Evolutionary conservation across 2,113 vertebrate species (phyloP).

Genomic region (Craseonycteris thonglongyai): DNA sequence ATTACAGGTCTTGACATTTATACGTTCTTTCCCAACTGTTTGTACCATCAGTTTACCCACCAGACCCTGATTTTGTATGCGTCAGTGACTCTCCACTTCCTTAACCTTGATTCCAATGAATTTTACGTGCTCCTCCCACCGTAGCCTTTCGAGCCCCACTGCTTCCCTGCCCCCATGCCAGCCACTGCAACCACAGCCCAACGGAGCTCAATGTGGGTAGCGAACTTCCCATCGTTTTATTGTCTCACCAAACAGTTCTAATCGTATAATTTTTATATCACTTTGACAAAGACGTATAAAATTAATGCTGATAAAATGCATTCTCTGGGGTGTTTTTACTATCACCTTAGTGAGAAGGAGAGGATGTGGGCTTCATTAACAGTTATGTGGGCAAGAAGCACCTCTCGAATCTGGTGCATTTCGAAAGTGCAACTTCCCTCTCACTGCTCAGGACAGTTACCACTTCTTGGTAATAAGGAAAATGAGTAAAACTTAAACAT

Average conservation of each 20-base stretch:
- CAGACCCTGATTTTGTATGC: too few relatives aligned
- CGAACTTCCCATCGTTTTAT: background rate
- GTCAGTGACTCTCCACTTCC: background rate
- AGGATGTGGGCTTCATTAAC: constrained; percentile 28
- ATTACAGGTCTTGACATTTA: background rate
- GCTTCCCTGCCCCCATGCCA: background rate
- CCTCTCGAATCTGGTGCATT: background rate
- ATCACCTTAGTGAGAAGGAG: background rate
- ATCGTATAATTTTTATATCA: background rate
- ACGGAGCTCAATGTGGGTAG: background rate
- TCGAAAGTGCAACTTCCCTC: background rate
- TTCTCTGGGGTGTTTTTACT: background rate
- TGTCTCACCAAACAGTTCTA: too few relatives aligned
- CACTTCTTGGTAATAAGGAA: background rate
- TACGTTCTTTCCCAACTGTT: background rate
- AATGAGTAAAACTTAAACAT: constrained; percentile 24
- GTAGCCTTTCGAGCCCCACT: background rate
- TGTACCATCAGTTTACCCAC: background rate
- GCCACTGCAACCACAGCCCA: background rate
- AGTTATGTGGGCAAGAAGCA: background rate
- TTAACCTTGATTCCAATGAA: background rate
- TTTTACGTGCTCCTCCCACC: background rate
- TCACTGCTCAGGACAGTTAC: background rate
- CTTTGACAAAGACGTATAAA: background rate
- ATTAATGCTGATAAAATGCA: background rate